These are phyloP conservation scores for Myotis findleyi DNA, from an alignment of 2,797 vertebrate species.

Conservation along the genomic window DNA sequence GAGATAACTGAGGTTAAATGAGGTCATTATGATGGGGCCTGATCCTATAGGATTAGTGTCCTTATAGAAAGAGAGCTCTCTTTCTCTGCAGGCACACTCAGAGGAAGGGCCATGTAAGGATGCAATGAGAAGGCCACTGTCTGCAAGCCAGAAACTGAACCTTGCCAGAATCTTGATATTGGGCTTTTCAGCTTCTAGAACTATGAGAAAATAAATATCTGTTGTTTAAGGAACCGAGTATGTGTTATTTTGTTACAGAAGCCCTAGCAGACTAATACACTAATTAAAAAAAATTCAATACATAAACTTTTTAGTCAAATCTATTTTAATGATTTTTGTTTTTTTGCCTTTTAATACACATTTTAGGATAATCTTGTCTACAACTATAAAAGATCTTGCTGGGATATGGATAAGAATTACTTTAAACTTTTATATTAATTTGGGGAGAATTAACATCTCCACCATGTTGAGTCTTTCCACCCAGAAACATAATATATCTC, in stretches of 20 bases:
- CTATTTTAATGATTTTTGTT: background rate
- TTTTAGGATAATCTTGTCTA: background rate
- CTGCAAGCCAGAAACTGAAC: background rate
- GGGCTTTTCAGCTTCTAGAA: background rate
- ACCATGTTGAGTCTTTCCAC: background rate
- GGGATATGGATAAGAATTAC: slow-evolving; percentile 17
- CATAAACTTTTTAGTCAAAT: background rate
- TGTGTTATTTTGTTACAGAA: too few species aligned
- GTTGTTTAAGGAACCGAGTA: too few species aligned
- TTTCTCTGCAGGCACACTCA: background rate
- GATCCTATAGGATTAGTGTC: background rate
- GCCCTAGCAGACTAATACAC: too few species aligned
- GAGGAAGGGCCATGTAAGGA: background rate
- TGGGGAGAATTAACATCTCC: background rate
- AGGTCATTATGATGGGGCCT: background rate
- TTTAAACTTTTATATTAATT: slow-evolving; percentile 18
- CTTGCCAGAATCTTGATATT: background rate
- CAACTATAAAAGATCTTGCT: background rate
- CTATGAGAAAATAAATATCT: background rate
- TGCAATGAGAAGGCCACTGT: background rate
- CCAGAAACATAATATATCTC: background rate
- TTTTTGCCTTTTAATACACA: background rate
- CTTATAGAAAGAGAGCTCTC: background rate
- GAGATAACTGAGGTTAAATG: background rate
- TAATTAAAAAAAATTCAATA: background rate